Conservation (phyloP, 2,113 vertebrate species). For the Plestiodon gilberti region DNA sequence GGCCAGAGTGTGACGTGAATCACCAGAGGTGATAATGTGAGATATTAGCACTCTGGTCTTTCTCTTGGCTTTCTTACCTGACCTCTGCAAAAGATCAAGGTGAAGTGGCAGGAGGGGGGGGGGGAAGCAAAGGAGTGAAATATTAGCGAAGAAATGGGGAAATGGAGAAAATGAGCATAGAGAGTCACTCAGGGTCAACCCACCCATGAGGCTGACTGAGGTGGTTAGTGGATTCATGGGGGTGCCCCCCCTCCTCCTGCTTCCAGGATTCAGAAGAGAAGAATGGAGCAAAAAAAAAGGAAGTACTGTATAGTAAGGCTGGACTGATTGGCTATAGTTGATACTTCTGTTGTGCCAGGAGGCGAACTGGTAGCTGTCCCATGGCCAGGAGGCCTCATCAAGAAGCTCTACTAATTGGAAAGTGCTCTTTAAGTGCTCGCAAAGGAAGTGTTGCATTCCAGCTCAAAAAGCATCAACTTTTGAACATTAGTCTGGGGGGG, state of each 20-base stretch:
- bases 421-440: not conserved
- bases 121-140: rapidly evolving
- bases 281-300: too few species aligned
- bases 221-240: too few species aligned
- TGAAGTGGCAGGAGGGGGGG: rapidly evolving
- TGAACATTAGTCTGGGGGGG: not conserved
- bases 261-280: too few species aligned
- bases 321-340: too few species aligned
- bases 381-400: not conserved
- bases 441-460: not conserved
- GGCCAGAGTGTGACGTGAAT: not conserved
- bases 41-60: not conserved
- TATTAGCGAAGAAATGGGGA: rapidly evolving
- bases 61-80: not conserved
- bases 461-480: not conserved
- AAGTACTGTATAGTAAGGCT: too few species aligned
- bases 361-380: not conserved
- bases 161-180: too few species aligned
- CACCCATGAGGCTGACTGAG: too few species aligned
- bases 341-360: not conserved
- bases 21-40: conserved; percentile 34
- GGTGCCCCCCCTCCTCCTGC: too few species aligned
- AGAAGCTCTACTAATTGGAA: not conserved
- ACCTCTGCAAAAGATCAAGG: conserved; percentile 4
- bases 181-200: too few species aligned